Evolutionary conservation across 2,113 vertebrate genomes (phyloP).

Genomic region (Apus apus): DNA sequence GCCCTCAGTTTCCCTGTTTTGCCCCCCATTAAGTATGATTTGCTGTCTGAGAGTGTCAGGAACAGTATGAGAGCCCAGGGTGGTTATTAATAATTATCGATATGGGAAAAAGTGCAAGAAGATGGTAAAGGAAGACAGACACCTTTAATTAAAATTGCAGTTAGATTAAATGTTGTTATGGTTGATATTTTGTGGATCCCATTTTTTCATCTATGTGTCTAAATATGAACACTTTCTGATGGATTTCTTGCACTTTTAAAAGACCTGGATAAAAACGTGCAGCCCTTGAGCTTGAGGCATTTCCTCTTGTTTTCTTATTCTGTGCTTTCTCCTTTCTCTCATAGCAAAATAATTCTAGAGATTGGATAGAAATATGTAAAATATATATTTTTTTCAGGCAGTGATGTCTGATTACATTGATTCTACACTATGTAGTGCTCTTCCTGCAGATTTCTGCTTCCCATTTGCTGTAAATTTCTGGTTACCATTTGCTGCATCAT

Average conservation of each 20-base stretch:
- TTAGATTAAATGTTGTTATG: neutral
- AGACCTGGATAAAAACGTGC: neutral
- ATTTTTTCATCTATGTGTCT: neutral
- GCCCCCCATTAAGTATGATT: conserved; percentile 46
- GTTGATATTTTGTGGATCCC: neutral
- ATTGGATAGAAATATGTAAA: conserved; percentile 47
- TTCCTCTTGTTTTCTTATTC: neutral
- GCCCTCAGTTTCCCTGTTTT: conserved; percentile 60
- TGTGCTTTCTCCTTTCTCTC: neutral
- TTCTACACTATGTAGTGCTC: neutral
- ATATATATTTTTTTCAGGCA: neutral
- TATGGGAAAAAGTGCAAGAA: neutral
- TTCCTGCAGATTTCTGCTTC: conserved; percentile 53
- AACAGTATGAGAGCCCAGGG: neutral
- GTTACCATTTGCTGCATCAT: neutral
- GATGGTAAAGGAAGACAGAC: neutral
- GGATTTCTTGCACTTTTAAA: neutral
- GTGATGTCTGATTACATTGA: conserved; percentile 39
- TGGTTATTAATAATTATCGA: conserved; percentile 33
- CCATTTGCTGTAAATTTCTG: conserved; percentile 47
- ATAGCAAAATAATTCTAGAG: conserved; percentile 29
- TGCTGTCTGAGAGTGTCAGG: neutral
- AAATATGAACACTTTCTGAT: neutral
- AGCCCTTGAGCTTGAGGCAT: neutral
- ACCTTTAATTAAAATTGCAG: neutral